Conservation (phyloP, 1,140 invertebrate species). For the Pomacea maculata region DNA sequence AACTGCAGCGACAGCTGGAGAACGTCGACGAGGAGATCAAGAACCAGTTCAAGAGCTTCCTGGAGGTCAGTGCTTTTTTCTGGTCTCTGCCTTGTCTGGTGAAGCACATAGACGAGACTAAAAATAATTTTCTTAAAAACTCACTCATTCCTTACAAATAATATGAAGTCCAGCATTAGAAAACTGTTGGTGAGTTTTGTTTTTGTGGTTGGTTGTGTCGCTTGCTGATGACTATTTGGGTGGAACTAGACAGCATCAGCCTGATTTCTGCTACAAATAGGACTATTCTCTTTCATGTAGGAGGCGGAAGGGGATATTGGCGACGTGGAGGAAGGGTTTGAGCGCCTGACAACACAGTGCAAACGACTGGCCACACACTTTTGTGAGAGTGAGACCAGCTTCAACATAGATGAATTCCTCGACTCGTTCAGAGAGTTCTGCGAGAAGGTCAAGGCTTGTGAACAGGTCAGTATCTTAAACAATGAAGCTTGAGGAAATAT, state of each 20-base stretch:
- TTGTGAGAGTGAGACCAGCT: slow-evolving; percentile 62
- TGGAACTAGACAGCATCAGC: no score
- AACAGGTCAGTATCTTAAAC: slow-evolving; percentile 44
- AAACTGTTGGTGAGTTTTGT: no score
- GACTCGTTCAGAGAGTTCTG: slow-evolving; percentile 57
- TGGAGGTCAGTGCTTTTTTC: slow-evolving; percentile 72
- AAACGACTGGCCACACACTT: slow-evolving; percentile 55
- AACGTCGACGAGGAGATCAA: slow-evolving; percentile 82
- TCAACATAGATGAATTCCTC: slow-evolving; percentile 63
- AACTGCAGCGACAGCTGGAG: slow-evolving; percentile 84
- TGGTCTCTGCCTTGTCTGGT: neutral
- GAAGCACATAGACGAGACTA: no score
- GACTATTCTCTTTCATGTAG: slow-evolving; percentile 63
- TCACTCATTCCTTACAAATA: no score
- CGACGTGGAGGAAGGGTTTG: slow-evolving; percentile 83
- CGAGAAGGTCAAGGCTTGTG: slow-evolving; percentile 58
- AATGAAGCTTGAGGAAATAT: no score
- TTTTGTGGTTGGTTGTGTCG: no score
- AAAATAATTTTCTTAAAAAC: no score
- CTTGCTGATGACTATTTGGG: no score
- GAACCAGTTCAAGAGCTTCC: slow-evolving; percentile 86
- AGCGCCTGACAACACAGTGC: slow-evolving; percentile 76
- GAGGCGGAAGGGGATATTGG: slow-evolving; percentile 83
- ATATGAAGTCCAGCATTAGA: no score
- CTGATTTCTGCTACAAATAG: no score